phyloP scores from a whole-genome alignment of 2,888 invertebrate genomes.

The Lasiommata megera region DNA sequence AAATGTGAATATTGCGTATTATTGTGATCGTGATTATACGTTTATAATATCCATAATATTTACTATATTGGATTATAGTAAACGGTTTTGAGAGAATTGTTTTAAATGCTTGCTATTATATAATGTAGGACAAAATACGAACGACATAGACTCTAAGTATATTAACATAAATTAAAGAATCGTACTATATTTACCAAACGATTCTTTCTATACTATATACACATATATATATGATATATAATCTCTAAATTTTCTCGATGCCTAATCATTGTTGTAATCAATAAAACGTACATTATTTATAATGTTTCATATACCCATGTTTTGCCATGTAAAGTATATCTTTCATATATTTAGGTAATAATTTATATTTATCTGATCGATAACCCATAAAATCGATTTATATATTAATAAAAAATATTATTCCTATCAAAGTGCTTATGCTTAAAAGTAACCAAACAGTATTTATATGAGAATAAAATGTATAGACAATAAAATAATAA shows the following conservation, averaged over 20 bases:
- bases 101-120: neutral
- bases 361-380: too few species aligned
- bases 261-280: neutral
- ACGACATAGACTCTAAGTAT: neutral
- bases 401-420: neutral
- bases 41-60: constrained; percentile 15
- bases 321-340: constrained; percentile 8
- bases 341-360: neutral
- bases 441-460: constrained; percentile 20
- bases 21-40: neutral
- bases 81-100: constrained; percentile 15
- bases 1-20: constrained; percentile 13
- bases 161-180: neutral
- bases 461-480: constrained; percentile 20
- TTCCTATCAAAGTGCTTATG: constrained; percentile 11
- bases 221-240: too few species aligned
- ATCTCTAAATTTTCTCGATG: too few species aligned
- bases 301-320: neutral
- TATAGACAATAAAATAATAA: constrained; percentile 34
- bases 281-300: neutral
- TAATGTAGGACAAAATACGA: constrained; percentile 10
- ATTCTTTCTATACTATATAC: too few species aligned
- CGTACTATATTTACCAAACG: too few species aligned
- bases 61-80: constrained; percentile 16
- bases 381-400: neutral